Evolutionary conservation across 2,888 invertebrate genomes (phyloP), one percentile per base, ranked within the genome.

Genomic region (Dicyrtoma fusca): DNA sequence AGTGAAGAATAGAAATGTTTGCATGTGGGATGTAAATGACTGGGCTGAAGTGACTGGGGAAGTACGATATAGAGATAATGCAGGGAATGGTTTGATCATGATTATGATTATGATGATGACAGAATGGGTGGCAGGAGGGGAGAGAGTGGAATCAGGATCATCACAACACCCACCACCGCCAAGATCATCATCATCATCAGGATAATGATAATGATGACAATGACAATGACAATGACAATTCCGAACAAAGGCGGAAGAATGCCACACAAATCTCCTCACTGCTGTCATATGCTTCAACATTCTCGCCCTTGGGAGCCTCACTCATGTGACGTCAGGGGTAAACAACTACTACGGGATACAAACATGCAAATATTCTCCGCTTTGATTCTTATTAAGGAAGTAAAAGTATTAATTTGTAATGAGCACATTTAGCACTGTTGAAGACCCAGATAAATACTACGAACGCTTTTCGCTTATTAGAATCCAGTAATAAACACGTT

Each of bases 221-320:
- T 70, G 62, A 70, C 69, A 70, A 62, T 59, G 69, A 70, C 69
- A 70, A 70, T 70, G 62, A 70, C 69, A 70, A 70, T 70, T 70
- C 14, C 26, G 51, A 61, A 69, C 69, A 61, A 69, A 45, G 61
- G 69, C 47, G n/a, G n/a, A 47, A 57, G 42, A 42, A 57, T 61
- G n/a, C 61, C n/a, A n/a, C n/a, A n/a, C n/a, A n/a, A n/a, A n/a
- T n/a, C n/a, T n/a, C n/a, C n/a, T n/a, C n/a, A n/a, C n/a, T n/a
- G n/a, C n/a, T n/a, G n/a, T n/a, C n/a, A n/a, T n/a, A n/a, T n/a
- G n/a, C n/a, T n/a, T n/a, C n/a, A n/a, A n/a, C n/a, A n/a, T n/a
- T n/a, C n/a, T n/a, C n/a, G n/a, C n/a, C n/a, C n/a, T n/a, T n/a
- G n/a, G n/a, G n/a, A n/a, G n/a, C n/a, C n/a, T n/a, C n/a, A n/a